A percentile compares a stretch with the other conserved stretches of the same genome.
Evolutionary conservation across 2,888 invertebrate species (phyloP).

Genomic region (Rhingia rostrata): DNA sequence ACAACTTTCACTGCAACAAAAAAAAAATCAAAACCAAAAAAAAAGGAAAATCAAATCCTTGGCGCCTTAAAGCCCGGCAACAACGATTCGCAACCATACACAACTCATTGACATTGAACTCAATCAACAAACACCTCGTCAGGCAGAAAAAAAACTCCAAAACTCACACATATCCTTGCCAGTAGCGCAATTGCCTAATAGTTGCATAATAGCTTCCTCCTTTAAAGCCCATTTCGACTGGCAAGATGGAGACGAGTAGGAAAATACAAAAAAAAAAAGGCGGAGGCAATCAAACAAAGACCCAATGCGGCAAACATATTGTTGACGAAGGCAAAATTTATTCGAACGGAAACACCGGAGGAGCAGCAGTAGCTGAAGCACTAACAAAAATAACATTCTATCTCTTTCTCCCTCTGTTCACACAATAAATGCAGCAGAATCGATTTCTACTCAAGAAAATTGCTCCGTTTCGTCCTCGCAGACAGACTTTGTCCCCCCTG

Average conservation of each 20-base stretch:
- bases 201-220: constrained; percentile 71
- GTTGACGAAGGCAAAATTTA: constrained; percentile 64
- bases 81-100: constrained; percentile 1
- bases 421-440: constrained; percentile 66
- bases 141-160: background rate
- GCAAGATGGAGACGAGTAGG: background rate
- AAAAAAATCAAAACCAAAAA: constrained; percentile 1
- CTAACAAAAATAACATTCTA: constrained; percentile 18
- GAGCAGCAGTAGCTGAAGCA: background rate
- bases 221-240: constrained; percentile 51
- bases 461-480: constrained; percentile 46
- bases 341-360: constrained; percentile 43
- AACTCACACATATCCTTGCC: constrained; percentile 47
- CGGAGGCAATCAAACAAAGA: constrained; percentile 53
- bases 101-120: constrained; percentile 67
- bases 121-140: constrained; percentile 67
- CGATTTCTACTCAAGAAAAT: constrained; percentile 71
- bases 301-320: constrained; percentile 69
- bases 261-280: constrained; percentile 1
- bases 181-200: constrained; percentile 69
- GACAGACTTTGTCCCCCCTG: constrained; percentile 18
- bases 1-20: background rate
- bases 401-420: constrained; percentile 18
- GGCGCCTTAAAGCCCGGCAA: constrained; percentile 39
- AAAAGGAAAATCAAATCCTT: constrained; percentile 6